Base-by-base conservation (phyloP, 2,888 invertebrate genomes). In the Mycalesis mineus region DNA sequence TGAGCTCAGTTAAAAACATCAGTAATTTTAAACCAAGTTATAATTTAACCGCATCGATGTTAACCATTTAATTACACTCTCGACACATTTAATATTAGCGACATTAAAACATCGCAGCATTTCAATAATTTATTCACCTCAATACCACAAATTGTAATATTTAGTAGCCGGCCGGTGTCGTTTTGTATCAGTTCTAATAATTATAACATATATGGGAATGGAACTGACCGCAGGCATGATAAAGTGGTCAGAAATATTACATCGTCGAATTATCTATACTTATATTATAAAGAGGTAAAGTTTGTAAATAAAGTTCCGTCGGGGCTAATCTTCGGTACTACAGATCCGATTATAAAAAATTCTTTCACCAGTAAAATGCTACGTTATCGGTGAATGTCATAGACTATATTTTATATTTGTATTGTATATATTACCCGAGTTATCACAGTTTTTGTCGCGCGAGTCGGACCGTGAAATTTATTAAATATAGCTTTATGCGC, bases 91-190 rank as follows among this genome's bases (percentile, higher is more conserved):
- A n/a, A 47, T 39, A 17, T 37, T 22, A 28, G 13, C 36, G n/a
- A 37, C 49, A 28, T 37, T 49, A 37, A 49, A 37, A 49, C 37
- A 49, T 49, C 22, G 37, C 13, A 17, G 14, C 6, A 22, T 49
- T 28, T 13, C 17, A 49, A 49, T 49, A 49, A 49, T 49, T 36
- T 13, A 37, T 49, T 49, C 28, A 37, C 49, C 49, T 49, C 49
- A 49, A 49, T n/a, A 28, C 49, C 49, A 13, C 37, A 28, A 49
- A 49, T 49, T 49, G 33, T 28, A 49, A 49, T 49, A 49, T 49
- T 49, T 49, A 17, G 49, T 22, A 15, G 31, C 36, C 36, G 36
- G 31, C 36, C 36, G 36, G 49, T 49, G 22, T 13, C 37, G 37
- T 15, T 47, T 17, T 49, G 37, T 49, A 36, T 49, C 8, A 9